Percentiles rank a stretch among this genome's conserved stretches.
Evolutionary conservation across 2,113 vertebrate species (phyloP).

Genomic region (Melanocharis versteri): DNA sequence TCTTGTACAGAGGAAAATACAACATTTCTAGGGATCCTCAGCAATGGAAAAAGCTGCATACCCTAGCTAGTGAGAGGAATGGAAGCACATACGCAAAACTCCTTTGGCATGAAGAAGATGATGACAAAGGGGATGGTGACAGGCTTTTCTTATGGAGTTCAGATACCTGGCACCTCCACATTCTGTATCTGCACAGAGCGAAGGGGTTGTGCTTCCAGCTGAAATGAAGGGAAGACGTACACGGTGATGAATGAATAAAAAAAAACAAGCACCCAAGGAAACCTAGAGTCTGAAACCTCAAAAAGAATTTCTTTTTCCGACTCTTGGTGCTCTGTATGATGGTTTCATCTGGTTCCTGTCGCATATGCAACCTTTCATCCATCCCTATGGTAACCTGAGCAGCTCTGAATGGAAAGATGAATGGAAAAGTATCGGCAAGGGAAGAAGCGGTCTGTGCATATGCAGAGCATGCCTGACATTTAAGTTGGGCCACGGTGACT

Average conservation of each 20-base stretch:
- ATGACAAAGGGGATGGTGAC: background rate
- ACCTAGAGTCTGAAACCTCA: background rate
- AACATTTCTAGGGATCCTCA: background rate
- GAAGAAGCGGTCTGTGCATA: background rate
- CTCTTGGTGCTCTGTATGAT: background rate
- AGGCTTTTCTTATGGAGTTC: background rate
- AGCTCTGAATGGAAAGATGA: background rate
- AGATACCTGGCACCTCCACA: background rate
- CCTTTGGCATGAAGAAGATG: background rate
- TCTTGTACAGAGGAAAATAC: background rate
- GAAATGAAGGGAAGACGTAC: background rate
- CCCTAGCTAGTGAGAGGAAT: background rate
- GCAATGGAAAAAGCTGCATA: background rate
- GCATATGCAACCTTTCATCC: background rate
- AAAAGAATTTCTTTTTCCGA: background rate
- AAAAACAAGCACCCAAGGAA: background rate
- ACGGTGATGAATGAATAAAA: accelerated
- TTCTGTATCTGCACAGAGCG: accelerated
- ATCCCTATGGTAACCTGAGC: background rate
- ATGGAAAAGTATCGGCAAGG: background rate
- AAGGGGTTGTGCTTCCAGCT: background rate
- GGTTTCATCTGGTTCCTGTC: background rate
- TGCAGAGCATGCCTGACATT: background rate
- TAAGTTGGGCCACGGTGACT: background rate
- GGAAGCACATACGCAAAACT: background rate